phyloP scores from a whole-genome alignment of 2,888 invertebrate genomes.

The Dasysyrphus tricinctus region DNA sequence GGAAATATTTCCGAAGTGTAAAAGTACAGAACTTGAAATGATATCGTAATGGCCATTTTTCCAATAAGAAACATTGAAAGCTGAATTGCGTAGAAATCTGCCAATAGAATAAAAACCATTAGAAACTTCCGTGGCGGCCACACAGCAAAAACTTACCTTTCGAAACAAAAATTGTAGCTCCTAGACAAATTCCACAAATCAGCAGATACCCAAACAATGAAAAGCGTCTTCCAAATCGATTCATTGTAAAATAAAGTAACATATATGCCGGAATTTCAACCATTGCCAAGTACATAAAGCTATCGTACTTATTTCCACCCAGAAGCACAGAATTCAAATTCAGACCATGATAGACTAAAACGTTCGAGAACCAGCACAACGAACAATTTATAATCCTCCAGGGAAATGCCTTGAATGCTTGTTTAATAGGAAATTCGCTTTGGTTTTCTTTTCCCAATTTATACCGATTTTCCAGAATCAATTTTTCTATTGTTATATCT shows the following conservation, averaged over 20 bases:
- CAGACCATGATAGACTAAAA: constrained; percentile 90
- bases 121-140: neutral
- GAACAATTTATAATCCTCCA: constrained; percentile 85
- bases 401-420: constrained; percentile 77
- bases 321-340: constrained; percentile 29
- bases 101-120: neutral
- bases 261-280: constrained; percentile 7
- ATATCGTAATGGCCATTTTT: constrained; percentile 87
- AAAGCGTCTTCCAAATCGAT: constrained; percentile 29
- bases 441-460: constrained; percentile 77
- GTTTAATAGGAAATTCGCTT: constrained; percentile 79
- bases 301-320: constrained; percentile 28
- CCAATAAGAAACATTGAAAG: constrained; percentile 85
- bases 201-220: constrained; percentile 17
- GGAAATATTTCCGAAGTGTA: constrained; percentile 90
- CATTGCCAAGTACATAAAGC: constrained; percentile 28
- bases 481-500: constrained; percentile 77
- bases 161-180: neutral
- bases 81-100: constrained; percentile 15
- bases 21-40: constrained; percentile 88
- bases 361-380: constrained; percentile 91
- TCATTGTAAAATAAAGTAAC: neutral
- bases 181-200: constrained; percentile 26
- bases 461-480: constrained; percentile 77
- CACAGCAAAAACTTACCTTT: neutral